Base-by-base conservation (phyloP, 2,888 invertebrate genomes). In the Brassicogethes aeneus region DNA sequence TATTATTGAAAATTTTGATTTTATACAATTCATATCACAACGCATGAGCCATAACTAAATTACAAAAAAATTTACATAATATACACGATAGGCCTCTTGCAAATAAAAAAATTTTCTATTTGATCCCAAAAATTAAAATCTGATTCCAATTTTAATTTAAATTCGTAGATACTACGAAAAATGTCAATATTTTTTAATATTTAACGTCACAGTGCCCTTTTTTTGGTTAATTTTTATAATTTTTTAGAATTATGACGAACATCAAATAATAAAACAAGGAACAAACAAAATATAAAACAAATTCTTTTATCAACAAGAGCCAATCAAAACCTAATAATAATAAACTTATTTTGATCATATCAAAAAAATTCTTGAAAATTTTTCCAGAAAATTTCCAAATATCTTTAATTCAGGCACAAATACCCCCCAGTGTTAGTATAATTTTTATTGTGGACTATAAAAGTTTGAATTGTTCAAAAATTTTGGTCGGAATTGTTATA, bases 1-100 rank as follows among this genome's bases (percentile, higher is more conserved):
- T 17, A 37, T 47, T 32, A 12, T 32, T 48, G 46, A 50, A 45
- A 43, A 48, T 47, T 45, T 45, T 43, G 44, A 47, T 43, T 43
- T 37, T 42, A 37, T 40, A 16, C 40, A 37, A 45, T 43, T 39
- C 39, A 43, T 49, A 50, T 50, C 49, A 50, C 49, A 50, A 50
- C 10, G 35, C 41, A 45, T 47, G 46, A 49, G 49, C 45, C 39
- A 32, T 43, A 36, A 17, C 16, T 17, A 36, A 34, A 38, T 36
- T 39, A 33, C 39, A 43, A 43, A 40, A 16, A 37, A 42, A 39
- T 35, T 35, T 34, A 16, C 5, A 23, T 29, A 34, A 45, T 37
- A 32, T 40, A 41, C 41, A 43, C 17, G 42, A 37, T 10, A 23
- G 5, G 10, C 10, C 23, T 23, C 23, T 23, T 23, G 23, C 23